Evolutionary conservation across 2,888 invertebrate species (phyloP).

Genomic region (Alitta virens): DNA sequence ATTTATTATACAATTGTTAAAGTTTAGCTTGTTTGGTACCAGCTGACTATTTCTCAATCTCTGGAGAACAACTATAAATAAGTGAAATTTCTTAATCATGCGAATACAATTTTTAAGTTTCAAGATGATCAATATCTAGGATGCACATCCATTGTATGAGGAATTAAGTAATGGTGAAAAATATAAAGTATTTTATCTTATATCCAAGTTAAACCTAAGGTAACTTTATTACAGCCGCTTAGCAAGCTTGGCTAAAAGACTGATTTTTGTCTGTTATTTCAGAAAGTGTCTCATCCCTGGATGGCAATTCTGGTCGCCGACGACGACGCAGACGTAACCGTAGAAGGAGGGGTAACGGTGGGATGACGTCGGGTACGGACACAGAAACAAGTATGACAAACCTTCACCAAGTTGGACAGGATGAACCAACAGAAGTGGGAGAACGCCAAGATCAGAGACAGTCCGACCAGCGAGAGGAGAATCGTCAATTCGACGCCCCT

Average conservation of each 20-base stretch:
- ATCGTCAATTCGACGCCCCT: not conserved
- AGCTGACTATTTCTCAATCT: too few relatives aligned
- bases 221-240: too few relatives aligned
- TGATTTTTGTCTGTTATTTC: conserved; percentile 6
- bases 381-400: conserved; percentile 15
- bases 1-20: too few relatives aligned
- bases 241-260: not conserved
- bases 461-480: not conserved
- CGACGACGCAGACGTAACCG: conserved; percentile 13
- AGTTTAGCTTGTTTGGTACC: too few relatives aligned
- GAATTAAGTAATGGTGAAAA: too few relatives aligned
- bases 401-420: not conserved
- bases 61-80: too few relatives aligned
- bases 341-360: conserved; percentile 11
- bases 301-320: conserved; percentile 16
- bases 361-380: conserved; percentile 18
- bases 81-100: too few relatives aligned
- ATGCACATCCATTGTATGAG: too few relatives aligned
- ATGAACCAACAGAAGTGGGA: not conserved
- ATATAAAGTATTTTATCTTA: too few relatives aligned
- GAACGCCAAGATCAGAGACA: not conserved
- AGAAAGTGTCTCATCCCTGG: conserved; percentile 26
- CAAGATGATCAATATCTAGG: too few relatives aligned
- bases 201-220: too few relatives aligned
- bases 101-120: too few relatives aligned